These are phyloP conservation scores for Mesoligia furuncula DNA, from an alignment of 2,888 invertebrate species.

Conservation along the genomic window DNA sequence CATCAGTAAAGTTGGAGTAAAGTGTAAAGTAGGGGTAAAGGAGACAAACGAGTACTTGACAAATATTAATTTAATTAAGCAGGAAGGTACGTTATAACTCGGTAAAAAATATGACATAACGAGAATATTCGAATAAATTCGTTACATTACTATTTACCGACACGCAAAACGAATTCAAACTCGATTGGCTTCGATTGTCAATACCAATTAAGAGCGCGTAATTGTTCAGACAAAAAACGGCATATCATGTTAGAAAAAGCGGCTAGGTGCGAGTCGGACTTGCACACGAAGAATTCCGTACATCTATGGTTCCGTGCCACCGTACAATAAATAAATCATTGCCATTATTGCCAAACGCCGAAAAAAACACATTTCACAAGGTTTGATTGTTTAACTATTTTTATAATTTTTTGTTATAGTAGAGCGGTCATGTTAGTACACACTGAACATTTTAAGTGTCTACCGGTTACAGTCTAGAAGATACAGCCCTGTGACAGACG, in stretches of 20 bases:
- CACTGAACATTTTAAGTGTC: not conserved
- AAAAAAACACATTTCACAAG: not conserved
- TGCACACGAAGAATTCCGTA: not conserved
- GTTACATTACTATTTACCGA: slow-evolving; percentile 51
- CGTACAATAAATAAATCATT: too few relatives aligned
- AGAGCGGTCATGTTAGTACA: not conserved
- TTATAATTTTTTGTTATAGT: not conserved
- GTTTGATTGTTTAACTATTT: not conserved
- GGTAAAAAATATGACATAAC: slow-evolving; percentile 49
- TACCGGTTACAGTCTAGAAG: not conserved
- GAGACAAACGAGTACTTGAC: not conserved
- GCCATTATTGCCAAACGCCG: too few relatives aligned
- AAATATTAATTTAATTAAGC: slow-evolving; percentile 16
- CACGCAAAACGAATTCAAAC: slow-evolving; percentile 42
- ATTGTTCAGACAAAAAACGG: slow-evolving; percentile 24
- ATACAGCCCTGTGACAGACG: not conserved
- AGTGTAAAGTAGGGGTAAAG: not conserved
- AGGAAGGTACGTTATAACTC: slow-evolving; percentile 35
- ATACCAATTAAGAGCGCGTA: slow-evolving; percentile 40
- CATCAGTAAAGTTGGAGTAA: not conserved
- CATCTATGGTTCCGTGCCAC: too few relatives aligned
- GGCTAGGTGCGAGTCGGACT: not conserved
- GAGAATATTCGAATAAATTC: slow-evolving; percentile 52
- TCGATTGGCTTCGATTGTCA: slow-evolving; percentile 49
- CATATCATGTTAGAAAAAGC: slow-evolving; percentile 28